A percentile compares a stretch with the other conserved stretches of the same genome.
These are phyloP conservation scores for Salvelinus alpinus DNA, from an alignment of 2,113 vertebrate species.

Conservation along the genomic window DNA sequence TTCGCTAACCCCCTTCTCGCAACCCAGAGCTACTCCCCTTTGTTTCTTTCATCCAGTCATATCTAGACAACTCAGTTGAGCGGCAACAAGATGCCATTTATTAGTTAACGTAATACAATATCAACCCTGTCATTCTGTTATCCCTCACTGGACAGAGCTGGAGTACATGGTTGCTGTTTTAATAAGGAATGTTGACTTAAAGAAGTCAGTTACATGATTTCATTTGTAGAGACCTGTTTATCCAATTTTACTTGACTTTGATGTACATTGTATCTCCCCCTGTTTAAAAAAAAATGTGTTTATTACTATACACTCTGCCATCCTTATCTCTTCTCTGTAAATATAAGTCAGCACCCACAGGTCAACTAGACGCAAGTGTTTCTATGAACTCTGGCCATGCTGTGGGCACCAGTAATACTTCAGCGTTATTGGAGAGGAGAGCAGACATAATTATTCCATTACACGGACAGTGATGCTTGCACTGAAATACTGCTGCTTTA, in stretches of 20 bases:
- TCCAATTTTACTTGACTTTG: constrained; percentile 37
- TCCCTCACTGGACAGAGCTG: constrained; percentile 11
- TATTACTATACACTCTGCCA: constrained; percentile 37
- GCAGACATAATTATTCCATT: constrained; percentile 67
- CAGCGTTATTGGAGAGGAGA: constrained; percentile 62
- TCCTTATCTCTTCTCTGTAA: constrained; percentile 55
- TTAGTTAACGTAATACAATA: constrained; percentile 45
- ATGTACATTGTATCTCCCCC: constrained; percentile 29
- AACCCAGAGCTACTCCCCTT: constrained; percentile 19
- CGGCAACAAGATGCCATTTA: constrained; percentile 45
- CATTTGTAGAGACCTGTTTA: constrained; percentile 41
- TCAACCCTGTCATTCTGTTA: constrained; percentile 6
- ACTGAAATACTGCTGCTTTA: constrained; percentile 53
- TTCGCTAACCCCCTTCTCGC: background rate
- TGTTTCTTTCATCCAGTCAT: background rate
- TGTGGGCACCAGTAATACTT: constrained; percentile 62
- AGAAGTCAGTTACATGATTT: constrained; percentile 27
- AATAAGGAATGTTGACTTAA: background rate
- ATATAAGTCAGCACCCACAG: constrained; percentile 47
- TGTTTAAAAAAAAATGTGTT: constrained; percentile 44
- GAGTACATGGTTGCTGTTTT: constrained; percentile 9
- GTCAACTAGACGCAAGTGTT: constrained; percentile 60
- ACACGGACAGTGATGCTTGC: constrained; percentile 48
- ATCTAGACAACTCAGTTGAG: constrained; percentile 22
- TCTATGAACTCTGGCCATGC: constrained; percentile 55